A percentile compares a stretch with the other conserved stretches of the same genome.
Evolutionary conservation across 2,888 invertebrate species (phyloP).

Genomic region (Globia sparganii): DNA sequence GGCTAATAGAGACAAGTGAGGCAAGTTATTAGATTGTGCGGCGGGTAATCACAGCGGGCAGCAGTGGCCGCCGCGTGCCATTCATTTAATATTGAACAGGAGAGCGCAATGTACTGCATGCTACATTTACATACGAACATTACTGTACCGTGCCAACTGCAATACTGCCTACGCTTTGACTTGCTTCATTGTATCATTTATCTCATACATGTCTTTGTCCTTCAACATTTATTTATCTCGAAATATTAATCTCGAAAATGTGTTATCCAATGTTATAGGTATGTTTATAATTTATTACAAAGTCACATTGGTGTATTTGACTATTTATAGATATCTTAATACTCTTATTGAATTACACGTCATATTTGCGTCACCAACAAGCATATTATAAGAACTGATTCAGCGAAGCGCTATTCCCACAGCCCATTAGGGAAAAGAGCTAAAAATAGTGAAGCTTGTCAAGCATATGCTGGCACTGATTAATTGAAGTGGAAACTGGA

Average conservation of each 20-base stretch:
- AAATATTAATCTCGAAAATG: slow-evolving; percentile 32
- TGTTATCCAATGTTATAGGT: slow-evolving; percentile 13
- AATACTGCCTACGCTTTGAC: slow-evolving; percentile 50
- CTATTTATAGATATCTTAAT: slow-evolving; percentile 21
- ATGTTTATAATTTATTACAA: slow-evolving; percentile 12
- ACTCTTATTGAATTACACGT: slow-evolving; percentile 56
- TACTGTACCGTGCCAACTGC: slow-evolving; percentile 59
- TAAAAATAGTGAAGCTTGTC: slow-evolving; percentile 69
- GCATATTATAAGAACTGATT: slow-evolving; percentile 64
- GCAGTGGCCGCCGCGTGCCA: slow-evolving; percentile 73
- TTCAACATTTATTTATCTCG: slow-evolving; percentile 33
- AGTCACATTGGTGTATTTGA: slow-evolving; percentile 12
- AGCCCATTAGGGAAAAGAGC: slow-evolving; percentile 67
- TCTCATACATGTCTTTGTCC: slow-evolving; percentile 31
- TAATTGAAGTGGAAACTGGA: slow-evolving; percentile 74
- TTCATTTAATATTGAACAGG: slow-evolving; percentile 84
- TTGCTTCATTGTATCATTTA: slow-evolving; percentile 51
- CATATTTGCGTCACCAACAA: slow-evolving; percentile 65
- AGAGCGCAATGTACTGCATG: slow-evolving; percentile 75
- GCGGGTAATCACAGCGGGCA: slow-evolving; percentile 78
- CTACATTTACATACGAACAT: slow-evolving; percentile 63
- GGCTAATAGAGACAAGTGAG: slow-evolving; percentile 74
- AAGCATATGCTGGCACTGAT: slow-evolving; percentile 69
- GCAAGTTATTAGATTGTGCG: slow-evolving; percentile 75
- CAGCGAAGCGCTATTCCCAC: slow-evolving; percentile 63